Conservation (phyloP, 1,140 invertebrate genomes). For the Solenopsis invicta region DNA sequence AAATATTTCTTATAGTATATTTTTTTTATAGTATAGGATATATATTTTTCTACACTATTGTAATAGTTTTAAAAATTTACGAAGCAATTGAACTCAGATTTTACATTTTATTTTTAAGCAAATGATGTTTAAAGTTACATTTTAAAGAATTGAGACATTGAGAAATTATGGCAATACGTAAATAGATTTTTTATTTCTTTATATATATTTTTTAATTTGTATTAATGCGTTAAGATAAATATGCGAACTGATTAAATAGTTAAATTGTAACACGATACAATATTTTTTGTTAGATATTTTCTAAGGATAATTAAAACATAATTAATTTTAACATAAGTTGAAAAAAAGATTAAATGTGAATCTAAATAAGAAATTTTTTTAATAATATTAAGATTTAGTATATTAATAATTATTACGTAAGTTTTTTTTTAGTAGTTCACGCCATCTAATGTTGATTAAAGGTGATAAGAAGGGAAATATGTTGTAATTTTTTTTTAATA, state of each 20-base stretch:
- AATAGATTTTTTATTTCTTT: not conserved
- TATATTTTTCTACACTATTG: too few species aligned
- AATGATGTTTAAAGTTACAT: not conserved
- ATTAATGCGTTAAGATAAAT: not conserved
- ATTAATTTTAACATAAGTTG: not conserved
- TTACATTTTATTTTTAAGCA: not conserved
- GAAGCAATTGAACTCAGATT: too few species aligned
- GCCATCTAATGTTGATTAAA: not conserved
- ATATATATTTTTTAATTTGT: not conserved
- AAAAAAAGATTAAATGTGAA: not conserved
- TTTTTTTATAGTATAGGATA: too few species aligned
- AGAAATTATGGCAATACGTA: not conserved
- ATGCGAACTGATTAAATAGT: not conserved
- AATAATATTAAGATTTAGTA: not conserved
- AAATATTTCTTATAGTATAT: too few species aligned
- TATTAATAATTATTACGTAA: slow-evolving; percentile 1
- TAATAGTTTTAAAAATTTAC: too few species aligned
- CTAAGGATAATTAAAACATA: not conserved
- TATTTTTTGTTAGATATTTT: slow-evolving; percentile 5
- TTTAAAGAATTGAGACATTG: not conserved
- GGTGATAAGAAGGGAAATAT: not conserved
- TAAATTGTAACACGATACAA: not conserved
- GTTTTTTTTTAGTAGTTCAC: not conserved
- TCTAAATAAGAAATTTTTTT: not conserved
- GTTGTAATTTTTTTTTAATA: not conserved